phyloP scores from a whole-genome alignment of 2,797 vertebrate genomes.

The Sternotherus odoratus region DNA sequence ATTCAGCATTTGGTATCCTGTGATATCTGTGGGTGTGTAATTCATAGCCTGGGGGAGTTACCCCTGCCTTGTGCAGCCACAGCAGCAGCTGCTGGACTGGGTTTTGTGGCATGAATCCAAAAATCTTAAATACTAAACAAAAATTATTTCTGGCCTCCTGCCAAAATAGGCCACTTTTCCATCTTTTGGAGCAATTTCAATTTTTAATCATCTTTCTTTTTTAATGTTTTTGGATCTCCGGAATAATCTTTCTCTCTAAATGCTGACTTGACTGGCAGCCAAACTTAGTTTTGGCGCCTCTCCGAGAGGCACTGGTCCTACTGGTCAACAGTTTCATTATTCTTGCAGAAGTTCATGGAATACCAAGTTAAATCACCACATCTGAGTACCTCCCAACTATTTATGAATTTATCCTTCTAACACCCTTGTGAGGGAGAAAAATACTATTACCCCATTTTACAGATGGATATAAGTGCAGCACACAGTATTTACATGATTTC shows the following conservation, averaged over 20 bases:
- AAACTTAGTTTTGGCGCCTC: neutral
- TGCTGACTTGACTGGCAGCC: neutral
- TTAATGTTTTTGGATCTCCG: neutral
- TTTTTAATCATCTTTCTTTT: neutral
- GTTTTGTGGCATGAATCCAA: constrained; percentile 15
- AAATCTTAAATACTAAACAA: constrained; percentile 16
- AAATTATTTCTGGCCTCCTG: constrained; percentile 22
- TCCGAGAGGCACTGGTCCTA: neutral
- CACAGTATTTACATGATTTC: neutral
- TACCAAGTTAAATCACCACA: neutral
- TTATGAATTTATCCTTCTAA: neutral
- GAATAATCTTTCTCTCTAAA: constrained; percentile 6
- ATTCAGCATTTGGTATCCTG: neutral
- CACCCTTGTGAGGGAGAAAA: neutral
- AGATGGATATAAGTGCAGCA: neutral
- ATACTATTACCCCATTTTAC: neutral
- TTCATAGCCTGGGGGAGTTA: constrained; percentile 46
- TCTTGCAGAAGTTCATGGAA: neutral
- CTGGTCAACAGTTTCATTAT: neutral
- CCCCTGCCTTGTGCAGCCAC: constrained; percentile 15
- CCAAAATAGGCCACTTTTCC: constrained; percentile 37
- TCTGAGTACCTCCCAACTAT: neutral
- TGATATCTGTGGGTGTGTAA: constrained; percentile 28
- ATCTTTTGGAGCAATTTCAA: constrained; percentile 43
- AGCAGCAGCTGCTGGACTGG: constrained; percentile 47